Evolutionary conservation across 2,113 vertebrate genomes (phyloP).

Genomic region (Alethe diademata): DNA sequence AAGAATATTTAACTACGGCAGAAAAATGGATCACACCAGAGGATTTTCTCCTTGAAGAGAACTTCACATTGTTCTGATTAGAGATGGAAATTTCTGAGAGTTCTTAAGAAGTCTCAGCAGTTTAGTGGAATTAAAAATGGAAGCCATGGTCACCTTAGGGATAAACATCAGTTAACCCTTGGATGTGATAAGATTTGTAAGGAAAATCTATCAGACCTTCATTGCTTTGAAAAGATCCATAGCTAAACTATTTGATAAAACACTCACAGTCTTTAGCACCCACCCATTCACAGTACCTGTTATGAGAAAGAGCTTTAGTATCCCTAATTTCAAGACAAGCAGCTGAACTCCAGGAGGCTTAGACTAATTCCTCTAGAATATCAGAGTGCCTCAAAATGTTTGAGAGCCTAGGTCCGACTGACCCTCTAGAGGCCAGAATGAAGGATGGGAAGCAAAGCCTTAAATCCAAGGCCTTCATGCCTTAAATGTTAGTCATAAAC

Average conservation of each 20-base stretch:
- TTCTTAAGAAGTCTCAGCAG: neutral
- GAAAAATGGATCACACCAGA: neutral
- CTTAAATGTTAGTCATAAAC: neutral
- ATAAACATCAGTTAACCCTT: neutral
- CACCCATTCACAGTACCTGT: neutral
- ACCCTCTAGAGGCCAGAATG: neutral
- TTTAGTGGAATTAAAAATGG: neutral
- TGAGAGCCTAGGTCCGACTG: neutral
- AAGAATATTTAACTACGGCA: neutral
- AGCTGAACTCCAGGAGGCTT: neutral
- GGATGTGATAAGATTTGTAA: neutral
- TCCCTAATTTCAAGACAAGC: neutral
- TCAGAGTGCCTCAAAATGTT: neutral
- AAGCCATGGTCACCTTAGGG: neutral
- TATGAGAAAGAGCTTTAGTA: neutral
- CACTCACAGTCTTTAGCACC: neutral
- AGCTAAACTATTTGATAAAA: neutral
- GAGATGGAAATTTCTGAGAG: neutral
- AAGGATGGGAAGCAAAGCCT: neutral
- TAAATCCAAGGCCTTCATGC: neutral
- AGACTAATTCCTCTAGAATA: neutral
- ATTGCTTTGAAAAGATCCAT: neutral
- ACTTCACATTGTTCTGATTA: neutral
- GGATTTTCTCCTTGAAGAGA: conserved; percentile 34
- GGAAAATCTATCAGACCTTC: neutral